These are phyloP conservation scores for Peromyscus melanophrys DNA, from an alignment of 2,797 vertebrate genomes.

Conservation along the genomic window DNA sequence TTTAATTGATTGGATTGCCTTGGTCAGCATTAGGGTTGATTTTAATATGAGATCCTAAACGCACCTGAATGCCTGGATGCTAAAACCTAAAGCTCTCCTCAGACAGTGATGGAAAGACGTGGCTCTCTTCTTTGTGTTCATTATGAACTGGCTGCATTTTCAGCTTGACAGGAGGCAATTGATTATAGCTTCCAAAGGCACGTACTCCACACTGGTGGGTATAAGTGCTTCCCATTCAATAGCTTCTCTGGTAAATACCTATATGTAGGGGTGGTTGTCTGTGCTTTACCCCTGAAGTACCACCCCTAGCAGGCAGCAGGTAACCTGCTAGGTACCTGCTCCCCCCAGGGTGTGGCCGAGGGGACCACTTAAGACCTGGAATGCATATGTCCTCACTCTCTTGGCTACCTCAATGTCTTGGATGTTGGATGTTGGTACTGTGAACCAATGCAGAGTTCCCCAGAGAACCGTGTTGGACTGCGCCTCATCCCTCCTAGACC, in stretches of 20 bases:
- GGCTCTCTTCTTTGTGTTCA: not conserved
- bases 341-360: no score
- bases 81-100: slow-evolving; percentile 7
- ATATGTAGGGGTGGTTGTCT: no score
- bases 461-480: no score
- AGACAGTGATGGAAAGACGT: not conserved
- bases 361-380: no score
- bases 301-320: no score
- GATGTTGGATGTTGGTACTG: no score
- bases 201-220: not conserved
- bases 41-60: not conserved
- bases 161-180: slow-evolving; percentile 5
- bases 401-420: no score
- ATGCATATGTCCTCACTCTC: no score
- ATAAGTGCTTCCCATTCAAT: not conserved
- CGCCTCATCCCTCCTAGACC: no score
- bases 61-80: not conserved
- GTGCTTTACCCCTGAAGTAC: no score
- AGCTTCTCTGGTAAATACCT: not conserved
- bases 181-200: not conserved
- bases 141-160: not conserved
- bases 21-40: not conserved
- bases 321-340: no score
- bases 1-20: slow-evolving; percentile 6
- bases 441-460: no score